phyloP scores from a whole-genome alignment of 2,888 invertebrate genomes.

The Teleogryllus oceanicus region DNA sequence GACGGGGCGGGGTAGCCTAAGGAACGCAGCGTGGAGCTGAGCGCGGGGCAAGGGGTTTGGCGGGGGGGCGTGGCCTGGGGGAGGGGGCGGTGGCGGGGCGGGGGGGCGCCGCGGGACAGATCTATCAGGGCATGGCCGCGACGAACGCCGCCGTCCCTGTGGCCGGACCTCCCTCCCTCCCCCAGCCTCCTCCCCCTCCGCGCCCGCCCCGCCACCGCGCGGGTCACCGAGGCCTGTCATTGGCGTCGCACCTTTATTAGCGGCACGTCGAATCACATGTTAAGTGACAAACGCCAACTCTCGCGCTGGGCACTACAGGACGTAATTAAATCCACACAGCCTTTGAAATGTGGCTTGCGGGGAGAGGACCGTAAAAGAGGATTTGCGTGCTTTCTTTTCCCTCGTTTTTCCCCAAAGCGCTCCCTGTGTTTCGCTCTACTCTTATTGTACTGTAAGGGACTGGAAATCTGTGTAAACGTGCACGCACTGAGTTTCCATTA shows the following conservation, averaged over 20 bases:
- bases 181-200: too few species aligned
- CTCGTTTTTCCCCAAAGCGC: background rate
- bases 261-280: background rate
- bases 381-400: background rate
- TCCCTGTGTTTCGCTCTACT: background rate
- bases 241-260: background rate
- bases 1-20: too few species aligned
- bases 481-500: background rate
- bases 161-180: too few species aligned
- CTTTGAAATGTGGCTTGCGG: conserved; percentile 4
- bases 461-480: background rate
- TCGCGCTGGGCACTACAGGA: background rate
- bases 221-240: too few species aligned
- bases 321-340: background rate
- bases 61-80: too few species aligned
- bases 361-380: conserved; percentile 4
- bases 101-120: too few species aligned
- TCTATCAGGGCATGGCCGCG: too few species aligned
- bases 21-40: too few species aligned
- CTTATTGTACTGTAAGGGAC: background rate
- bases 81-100: too few species aligned
- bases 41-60: too few species aligned
- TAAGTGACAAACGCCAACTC: background rate
- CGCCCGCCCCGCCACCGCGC: too few species aligned
- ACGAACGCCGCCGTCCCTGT: too few species aligned